Base-by-base conservation (phyloP, 2,888 invertebrate species). In the Agrochola litura region DNA sequence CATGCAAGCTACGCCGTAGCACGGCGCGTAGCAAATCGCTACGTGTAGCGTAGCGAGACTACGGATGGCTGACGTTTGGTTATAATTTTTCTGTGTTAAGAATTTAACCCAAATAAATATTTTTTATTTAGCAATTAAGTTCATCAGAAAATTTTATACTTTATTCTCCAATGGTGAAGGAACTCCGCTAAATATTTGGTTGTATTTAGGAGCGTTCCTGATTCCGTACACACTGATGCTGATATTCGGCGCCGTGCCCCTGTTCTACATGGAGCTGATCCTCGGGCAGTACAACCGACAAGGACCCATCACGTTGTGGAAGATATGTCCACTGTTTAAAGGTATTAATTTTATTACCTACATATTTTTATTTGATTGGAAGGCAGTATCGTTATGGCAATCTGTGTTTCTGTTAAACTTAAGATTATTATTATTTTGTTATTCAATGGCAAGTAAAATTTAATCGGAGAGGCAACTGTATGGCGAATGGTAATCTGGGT, bases 261-360 rank as follows among this genome's bases (percentile, higher is more conserved):
- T 98, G 73, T 98, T 98, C 95, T 98, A 98, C 94, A 98, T 98
- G 98, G 98, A 98, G 93, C 95, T 98, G 76, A 97, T 98, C 72
- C 95, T 98, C 61, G 98, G 98, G 1, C 98, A 98, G 93, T 98
- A 98, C 94, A 98, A 98, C 93, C 95, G 98, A 77, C 98, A 98
- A 92, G 98, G 98, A 41, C 98, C 98, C 37, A 97, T 98, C 84
- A 98, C 97, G 52, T 94, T 98, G n/a, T 98, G 98, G 98, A 98
- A 98, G 91, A 98, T 98, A 91, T 98, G 98, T 89, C 98, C 98
- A 0, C 94, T 98, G 56, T 98, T 98, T 90, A 98, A 98, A 97
- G 98, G 98, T 98, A 79, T n/a, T 46, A 4, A 41, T 16, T 41
- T 25, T 19, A 12, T 0, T 43, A 41, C 10, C 37, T 37, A n/a